Base-by-base conservation (phyloP, 2,888 invertebrate species). In the Argyresthia albistria region DNA sequence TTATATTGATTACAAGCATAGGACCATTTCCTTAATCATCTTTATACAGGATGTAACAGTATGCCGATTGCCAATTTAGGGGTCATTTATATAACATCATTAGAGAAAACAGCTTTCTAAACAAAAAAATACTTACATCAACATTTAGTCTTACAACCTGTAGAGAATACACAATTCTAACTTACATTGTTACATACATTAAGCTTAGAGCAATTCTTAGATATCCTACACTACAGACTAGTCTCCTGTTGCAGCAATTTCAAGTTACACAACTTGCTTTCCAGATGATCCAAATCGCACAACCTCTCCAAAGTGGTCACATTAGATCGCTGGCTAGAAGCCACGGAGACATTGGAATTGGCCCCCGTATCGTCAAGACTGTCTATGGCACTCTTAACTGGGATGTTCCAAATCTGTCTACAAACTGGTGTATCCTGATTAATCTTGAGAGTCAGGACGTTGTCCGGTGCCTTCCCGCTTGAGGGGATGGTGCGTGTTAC, bases 291-390 rank as follows among this genome's bases (percentile, higher is more conserved):
- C 15, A 88, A 67, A 60, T 88, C 88, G 46, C 67, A 76, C n/a
- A 88, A 69, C 59, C 88, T 71, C 58, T 88, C 88, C 43, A 83
- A 64, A 8, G 87, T 88, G 4, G 70, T 72, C 1, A 86, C 69
- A 61, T 75, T 71, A 0, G 84, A 82, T 0, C 75, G 77, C 36
- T 68, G 70, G 0, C 78, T 73, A 8, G 52, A 54, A 4, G 50
- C 9, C n/a, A 35, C 37, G 25, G 49, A 51, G 1, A 65, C 52
- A 57, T 74, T 72, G 0, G 66, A 64, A 1, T 58, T 47, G 0
- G 59, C 58, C 1, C 57, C 57, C 1, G 53, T 65, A 7, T 69
- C 64, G 45, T 74, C 68, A 47, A 67, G 51, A 39, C 59, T 55
- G 10, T 67, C 69, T 8, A 60, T 57, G 43, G 57, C 53, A 54